Evolutionary conservation across 2,888 invertebrate species (phyloP), one percentile per base, ranked within the genome.

Genomic region (Harpalus rufipes): DNA sequence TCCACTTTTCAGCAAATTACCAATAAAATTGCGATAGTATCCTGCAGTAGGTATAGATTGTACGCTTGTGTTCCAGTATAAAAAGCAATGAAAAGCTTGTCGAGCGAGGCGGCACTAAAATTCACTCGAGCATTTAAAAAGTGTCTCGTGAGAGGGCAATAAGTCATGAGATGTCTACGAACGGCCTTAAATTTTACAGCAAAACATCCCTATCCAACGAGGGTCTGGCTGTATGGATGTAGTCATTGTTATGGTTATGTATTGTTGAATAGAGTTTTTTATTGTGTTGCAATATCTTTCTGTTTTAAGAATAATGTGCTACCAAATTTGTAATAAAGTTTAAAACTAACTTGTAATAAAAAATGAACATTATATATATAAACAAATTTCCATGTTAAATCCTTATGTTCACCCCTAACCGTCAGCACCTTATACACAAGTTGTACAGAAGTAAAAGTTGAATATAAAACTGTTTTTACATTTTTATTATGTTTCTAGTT

Each of bases 31-130:
- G 44, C 12, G 44, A 51, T 51, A 51, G 44, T 51, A 12, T 51
- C 44, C 18, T 63, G 10, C 25, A 18, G 21, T 63, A 63, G 25
- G 63, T 63, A 63, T 51, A 51, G 44, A 51, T 51, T 10, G 10
- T 12, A 12, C 44, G 44, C 12, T 8, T 8, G 44, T 5, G 44
- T 8, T 51, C 10, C 12, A 12, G 44, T 76, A 58, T 58, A 81
- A 65, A 80, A 81, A 61, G 79, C 81, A 44, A 63, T 81, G 81
- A 81, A 81, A 81, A 63, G 81, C 81, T 81, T 81, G 81, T 81
- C 63, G 81, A 81, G 32, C 56, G 58, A 56, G 7, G 72, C 68
- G 56, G 51, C 72, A 81, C 81, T 81, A 81, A 81, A 81, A 81
- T 68, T 68, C 81, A 81, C 25, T 56, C 68, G 58, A 81, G 68